Percentiles rank a stretch among this genome's conserved stretches.
These are phyloP conservation scores for Streptopelia turtur DNA, from an alignment of 2,797 vertebrate genomes.

Conservation along the genomic window DNA sequence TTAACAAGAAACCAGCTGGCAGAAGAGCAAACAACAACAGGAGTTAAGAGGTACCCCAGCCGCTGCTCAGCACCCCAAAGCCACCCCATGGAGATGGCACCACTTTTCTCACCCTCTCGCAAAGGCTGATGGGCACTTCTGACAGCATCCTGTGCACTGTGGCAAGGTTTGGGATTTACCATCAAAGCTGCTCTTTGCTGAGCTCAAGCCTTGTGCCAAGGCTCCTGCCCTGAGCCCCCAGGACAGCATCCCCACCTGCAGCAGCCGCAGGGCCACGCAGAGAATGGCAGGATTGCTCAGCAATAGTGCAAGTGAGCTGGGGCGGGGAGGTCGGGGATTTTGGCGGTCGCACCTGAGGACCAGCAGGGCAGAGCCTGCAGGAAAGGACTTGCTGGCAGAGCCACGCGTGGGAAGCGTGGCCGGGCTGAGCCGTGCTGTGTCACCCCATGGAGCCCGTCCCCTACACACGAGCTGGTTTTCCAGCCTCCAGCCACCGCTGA, in stretches of 20 bases:
- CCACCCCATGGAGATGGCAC: rapidly evolving
- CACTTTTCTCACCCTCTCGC: rapidly evolving
- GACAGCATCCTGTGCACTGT: rapidly evolving
- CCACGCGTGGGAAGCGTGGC: not conserved
- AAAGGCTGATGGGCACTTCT: rapidly evolving
- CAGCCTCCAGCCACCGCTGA: not conserved
- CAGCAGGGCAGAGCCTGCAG: not conserved
- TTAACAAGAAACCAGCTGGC: not conserved
- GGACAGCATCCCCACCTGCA: not conserved
- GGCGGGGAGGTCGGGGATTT: not conserved
- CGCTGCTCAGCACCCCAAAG: not conserved
- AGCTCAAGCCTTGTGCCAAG: not conserved
- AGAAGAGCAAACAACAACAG: not conserved
- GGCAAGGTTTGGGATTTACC: not conserved
- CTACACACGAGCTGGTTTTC: not conserved
- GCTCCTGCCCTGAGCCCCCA: rapidly evolving
- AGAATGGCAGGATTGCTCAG: not conserved
- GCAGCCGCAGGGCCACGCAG: not conserved
- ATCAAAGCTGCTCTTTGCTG: not conserved
- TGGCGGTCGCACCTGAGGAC: not conserved
- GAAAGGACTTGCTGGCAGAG: not conserved
- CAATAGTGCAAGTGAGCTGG: rapidly evolving
- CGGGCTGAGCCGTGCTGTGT: not conserved
- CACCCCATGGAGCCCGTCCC: not conserved
- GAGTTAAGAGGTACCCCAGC: not conserved